Evolutionary conservation across 2,888 invertebrate genomes (phyloP).

Genomic region (Heliothis peltigera): DNA sequence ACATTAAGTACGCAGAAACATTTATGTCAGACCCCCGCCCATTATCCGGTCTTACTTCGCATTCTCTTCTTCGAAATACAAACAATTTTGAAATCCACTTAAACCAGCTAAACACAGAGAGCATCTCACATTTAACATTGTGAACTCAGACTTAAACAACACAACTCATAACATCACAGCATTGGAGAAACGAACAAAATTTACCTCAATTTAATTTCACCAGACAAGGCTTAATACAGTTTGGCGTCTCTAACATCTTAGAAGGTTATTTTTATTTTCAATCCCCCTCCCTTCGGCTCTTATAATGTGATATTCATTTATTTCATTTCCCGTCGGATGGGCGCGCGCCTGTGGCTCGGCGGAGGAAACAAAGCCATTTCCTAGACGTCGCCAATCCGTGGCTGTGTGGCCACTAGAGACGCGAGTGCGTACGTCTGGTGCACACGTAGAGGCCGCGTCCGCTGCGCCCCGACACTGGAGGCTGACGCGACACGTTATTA

Average conservation of each 20-base stretch:
- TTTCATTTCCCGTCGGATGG: conserved; percentile 83
- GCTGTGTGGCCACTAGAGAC: conserved; percentile 54
- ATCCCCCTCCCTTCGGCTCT: conserved; percentile 58
- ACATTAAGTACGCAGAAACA: conserved; percentile 7
- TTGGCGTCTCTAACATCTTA: conserved; percentile 69
- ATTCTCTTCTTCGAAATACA: conserved; percentile 11
- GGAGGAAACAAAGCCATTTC: conserved; percentile 87
- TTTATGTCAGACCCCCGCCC: conserved; percentile 13
- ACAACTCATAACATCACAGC: conserved; percentile 68
- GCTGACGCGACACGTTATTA: conserved; percentile 61
- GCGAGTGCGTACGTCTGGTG: conserved; percentile 28
- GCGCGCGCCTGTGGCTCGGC: conserved; percentile 71
- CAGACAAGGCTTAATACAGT: conserved; percentile 71
- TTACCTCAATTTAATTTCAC: conserved; percentile 77
- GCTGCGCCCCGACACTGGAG: conserved; percentile 44
- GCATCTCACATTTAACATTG: conserved; percentile 29
- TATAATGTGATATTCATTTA: conserved; percentile 84
- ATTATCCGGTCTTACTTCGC: conserved; percentile 12
- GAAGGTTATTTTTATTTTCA: conserved; percentile 73
- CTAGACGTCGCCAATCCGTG: conserved; percentile 73
- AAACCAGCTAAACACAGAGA: conserved; percentile 34
- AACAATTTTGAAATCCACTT: conserved; percentile 31
- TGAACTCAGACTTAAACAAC: conserved; percentile 65
- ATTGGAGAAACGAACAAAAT: conserved; percentile 64
- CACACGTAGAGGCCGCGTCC: conserved; percentile 21